Conservation (phyloP, 30 jellyfish, hydroid and myxozoan genomes). For the Turritopsis dohrnii region DNA sequence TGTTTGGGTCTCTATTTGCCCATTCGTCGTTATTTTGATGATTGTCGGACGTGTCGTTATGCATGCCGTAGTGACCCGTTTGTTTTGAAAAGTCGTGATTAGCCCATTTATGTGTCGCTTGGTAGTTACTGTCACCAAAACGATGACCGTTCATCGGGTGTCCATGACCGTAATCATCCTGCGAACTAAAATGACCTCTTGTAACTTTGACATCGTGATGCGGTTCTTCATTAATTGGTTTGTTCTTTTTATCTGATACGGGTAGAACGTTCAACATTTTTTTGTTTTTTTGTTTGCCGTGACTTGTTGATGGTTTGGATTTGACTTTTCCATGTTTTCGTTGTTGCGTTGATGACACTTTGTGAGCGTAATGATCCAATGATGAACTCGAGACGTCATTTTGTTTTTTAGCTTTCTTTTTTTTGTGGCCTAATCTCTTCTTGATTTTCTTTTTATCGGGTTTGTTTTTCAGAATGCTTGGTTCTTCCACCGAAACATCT, state of each 20-base stretch:
- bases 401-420: background rate
- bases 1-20: slow-evolving; percentile 11
- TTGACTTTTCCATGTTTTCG: background rate
- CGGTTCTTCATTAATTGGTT: background rate
- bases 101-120: slow-evolving; percentile 4
- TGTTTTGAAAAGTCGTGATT: slow-evolving; percentile 9
- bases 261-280: background rate
- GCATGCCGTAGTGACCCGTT: slow-evolving; percentile 19
- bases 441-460: background rate
- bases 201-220: background rate
- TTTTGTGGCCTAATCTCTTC: background rate
- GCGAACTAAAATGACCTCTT: background rate
- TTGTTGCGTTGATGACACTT: background rate
- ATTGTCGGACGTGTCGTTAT: slow-evolving; percentile 4
- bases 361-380: background rate
- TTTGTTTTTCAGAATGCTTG: background rate
- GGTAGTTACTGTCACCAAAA: background rate
- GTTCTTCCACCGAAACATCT: background rate
- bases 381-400: background rate
- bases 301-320: background rate
- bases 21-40: background rate
- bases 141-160: slow-evolving; percentile 25
- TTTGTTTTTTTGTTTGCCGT: background rate
- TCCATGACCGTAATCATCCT: slow-evolving; percentile 13
- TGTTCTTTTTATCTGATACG: background rate